Evolutionary conservation across 2,888 invertebrate genomes (phyloP).

Genomic region (Zaprionus lineosus): DNA sequence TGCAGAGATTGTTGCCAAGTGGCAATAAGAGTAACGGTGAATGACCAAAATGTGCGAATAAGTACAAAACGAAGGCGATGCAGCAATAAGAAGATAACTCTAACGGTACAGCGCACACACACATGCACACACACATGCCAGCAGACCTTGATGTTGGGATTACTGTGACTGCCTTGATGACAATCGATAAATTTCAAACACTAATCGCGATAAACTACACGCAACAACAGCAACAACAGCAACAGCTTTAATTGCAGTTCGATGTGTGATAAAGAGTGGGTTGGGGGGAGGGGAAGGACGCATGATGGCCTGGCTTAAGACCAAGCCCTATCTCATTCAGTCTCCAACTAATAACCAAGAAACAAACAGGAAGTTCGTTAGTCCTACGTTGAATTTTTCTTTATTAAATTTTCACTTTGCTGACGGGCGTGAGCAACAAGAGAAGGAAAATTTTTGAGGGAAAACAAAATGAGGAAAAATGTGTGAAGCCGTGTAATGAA

Average conservation of each 20-base stretch:
- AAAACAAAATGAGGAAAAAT: slow-evolving; percentile 70
- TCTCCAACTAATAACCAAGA: slow-evolving; percentile 34
- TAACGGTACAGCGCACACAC: slow-evolving; percentile 5
- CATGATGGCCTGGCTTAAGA: slow-evolving; percentile 29
- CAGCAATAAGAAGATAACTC: slow-evolving; percentile 3
- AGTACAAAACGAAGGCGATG: slow-evolving; percentile 23
- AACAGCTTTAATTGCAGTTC: slow-evolving; percentile 50
- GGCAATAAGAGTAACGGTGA: slow-evolving; percentile 59
- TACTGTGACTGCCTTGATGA: slow-evolving; percentile 18
- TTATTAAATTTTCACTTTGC: slow-evolving; percentile 72
- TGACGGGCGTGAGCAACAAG: slow-evolving; percentile 10
- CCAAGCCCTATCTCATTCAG: slow-evolving; percentile 14
- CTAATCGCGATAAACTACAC: slow-evolving; percentile 29
- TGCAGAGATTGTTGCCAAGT: slow-evolving; percentile 65
- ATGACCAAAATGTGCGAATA: slow-evolving; percentile 44
- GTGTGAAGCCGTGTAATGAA: slow-evolving; percentile 76
- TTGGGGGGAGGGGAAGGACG: not conserved
- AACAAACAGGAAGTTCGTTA: slow-evolving; percentile 70
- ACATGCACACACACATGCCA: no score
- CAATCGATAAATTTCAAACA: slow-evolving; percentile 35
- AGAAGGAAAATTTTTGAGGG: slow-evolving; percentile 29
- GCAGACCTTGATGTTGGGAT: slow-evolving; percentile 39
- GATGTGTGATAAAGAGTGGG: not conserved
- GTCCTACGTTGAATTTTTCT: slow-evolving; percentile 59
- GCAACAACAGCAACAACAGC: slow-evolving; percentile 24